Conservation (phyloP, 1,140 invertebrate species). For the Eupristina koningsbergeri region DNA sequence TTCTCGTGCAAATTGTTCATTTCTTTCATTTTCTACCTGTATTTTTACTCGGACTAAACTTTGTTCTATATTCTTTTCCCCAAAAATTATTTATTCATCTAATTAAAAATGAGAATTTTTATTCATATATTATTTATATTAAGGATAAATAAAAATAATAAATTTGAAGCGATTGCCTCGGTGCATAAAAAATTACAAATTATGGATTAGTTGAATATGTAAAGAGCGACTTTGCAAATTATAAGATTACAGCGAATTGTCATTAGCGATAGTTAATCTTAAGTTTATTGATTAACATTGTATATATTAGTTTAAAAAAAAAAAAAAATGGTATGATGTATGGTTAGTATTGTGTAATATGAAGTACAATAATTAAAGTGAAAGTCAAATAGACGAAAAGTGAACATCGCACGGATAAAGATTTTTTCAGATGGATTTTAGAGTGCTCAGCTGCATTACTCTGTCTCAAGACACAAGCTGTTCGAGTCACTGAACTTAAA, state of each 20-base stretch:
- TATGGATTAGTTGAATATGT: constrained; percentile 39
- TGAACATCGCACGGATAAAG: neutral
- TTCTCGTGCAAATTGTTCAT: constrained; percentile 34
- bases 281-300: constrained; percentile 40
- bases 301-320: constrained; percentile 38
- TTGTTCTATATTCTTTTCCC: constrained; percentile 33
- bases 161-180: constrained; percentile 36
- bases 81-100: constrained; percentile 69
- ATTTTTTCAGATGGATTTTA: neutral
- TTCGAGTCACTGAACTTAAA: constrained; percentile 44
- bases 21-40: constrained; percentile 28
- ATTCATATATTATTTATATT: constrained; percentile 60
- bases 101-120: constrained; percentile 54
- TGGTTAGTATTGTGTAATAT: constrained; percentile 43
- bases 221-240: constrained; percentile 10
- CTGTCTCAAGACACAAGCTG: constrained; percentile 26
- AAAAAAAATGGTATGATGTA: constrained; percentile 32
- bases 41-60: constrained; percentile 22
- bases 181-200: constrained; percentile 38
- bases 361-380: constrained; percentile 50
- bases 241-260: constrained; percentile 39
- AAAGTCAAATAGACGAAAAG: constrained; percentile 22
- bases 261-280: constrained; percentile 33
- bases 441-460: constrained; percentile 5
- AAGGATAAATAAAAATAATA: constrained; percentile 33